Conservation (phyloP, 1,140 invertebrate species). For the Drosophila azteca region DNA sequence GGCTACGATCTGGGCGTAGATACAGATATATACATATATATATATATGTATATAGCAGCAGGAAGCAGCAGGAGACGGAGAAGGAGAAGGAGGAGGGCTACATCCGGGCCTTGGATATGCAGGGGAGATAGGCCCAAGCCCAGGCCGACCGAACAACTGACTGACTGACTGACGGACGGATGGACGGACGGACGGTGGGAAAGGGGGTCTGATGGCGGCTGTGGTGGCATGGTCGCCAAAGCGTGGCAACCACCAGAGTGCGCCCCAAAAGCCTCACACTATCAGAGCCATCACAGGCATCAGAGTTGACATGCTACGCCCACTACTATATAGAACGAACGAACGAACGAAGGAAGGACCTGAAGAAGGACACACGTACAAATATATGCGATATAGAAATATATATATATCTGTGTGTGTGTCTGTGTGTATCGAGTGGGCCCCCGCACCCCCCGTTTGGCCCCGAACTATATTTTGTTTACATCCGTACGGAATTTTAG, state of each 20-base stretch:
- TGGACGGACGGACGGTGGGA: neutral
- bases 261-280: no score
- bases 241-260: conserved; percentile 64
- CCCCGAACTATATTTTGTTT: conserved; percentile 61
- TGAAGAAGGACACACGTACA: conserved; percentile 6
- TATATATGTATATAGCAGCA: neutral
- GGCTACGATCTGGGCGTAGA: conserved; percentile 30
- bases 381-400: conserved; percentile 31
- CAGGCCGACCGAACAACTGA: no score
- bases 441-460: conserved; percentile 3
- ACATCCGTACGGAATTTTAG: conserved; percentile 56
- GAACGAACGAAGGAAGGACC: conserved; percentile 6
- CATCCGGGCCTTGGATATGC: no score
- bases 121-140: conserved; percentile 48
- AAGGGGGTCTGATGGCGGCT: conserved; percentile 4
- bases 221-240: conserved; percentile 52
- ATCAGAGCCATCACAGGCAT: neutral
- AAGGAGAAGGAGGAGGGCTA: no score
- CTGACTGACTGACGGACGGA: conserved; percentile 16
- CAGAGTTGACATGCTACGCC: conserved; percentile 41
- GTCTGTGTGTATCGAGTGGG: conserved; percentile 9
- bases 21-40: neutral
- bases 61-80: no score
- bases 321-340: conserved; percentile 17
- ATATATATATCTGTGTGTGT: neutral